Percentiles rank a stretch among this genome's conserved stretches.
These are phyloP conservation scores for Carcharodon carcharias DNA, from an alignment of 2,797 vertebrate species.

Conservation along the genomic window DNA sequence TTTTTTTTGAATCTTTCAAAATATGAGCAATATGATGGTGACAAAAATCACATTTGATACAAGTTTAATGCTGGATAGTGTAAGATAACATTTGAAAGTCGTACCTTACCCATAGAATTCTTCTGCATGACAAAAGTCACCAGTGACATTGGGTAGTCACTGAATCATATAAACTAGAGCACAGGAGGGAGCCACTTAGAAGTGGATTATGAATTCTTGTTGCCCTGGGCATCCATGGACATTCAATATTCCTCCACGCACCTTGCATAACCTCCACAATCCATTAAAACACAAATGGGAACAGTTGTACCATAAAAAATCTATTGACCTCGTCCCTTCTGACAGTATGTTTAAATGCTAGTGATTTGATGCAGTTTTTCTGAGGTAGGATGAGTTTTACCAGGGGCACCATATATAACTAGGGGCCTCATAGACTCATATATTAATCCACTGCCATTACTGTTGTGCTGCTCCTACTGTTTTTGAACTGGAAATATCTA, in stretches of 20 bases:
- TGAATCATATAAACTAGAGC: not conserved
- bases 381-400: not conserved
- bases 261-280: not conserved
- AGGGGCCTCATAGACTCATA: not conserved
- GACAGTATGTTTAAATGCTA: not conserved
- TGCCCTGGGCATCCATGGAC: not conserved
- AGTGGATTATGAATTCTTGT: not conserved
- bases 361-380: not conserved
- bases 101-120: not conserved
- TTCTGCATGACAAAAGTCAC: not conserved
- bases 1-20: not conserved
- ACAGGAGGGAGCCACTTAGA: not conserved
- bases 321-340: not conserved
- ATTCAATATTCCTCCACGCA: not conserved
- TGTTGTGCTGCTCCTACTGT: not conserved
- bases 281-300: not conserved
- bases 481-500: not conserved
- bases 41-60: not conserved
- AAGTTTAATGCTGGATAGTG: not conserved
- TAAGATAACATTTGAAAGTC: not conserved
- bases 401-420: not conserved
- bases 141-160: not conserved
- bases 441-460: not conserved
- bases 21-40: not conserved
- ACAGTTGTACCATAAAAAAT: not conserved